Conservation (phyloP, 2,797 vertebrate genomes). For the Diglossa cyanea region DNA sequence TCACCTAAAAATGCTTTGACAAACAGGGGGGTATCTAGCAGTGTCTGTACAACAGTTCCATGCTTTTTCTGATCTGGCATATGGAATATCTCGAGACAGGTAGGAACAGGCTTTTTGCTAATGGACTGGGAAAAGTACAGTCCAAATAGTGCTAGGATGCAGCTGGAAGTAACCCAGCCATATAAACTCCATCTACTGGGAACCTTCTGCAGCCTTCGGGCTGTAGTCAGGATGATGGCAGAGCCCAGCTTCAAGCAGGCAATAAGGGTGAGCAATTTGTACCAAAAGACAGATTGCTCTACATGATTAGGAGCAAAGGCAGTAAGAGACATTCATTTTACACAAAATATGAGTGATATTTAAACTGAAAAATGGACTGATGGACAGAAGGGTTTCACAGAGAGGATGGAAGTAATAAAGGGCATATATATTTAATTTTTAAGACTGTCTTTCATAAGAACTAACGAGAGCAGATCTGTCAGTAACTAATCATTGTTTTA, state of each 20-base stretch:
- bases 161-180: background rate
- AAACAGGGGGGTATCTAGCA: background rate
- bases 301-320: background rate
- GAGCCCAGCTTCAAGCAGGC: background rate
- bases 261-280: background rate
- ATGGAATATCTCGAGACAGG: background rate
- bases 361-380: background rate
- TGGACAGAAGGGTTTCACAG: background rate
- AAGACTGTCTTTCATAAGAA: background rate
- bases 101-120: background rate
- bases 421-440: background rate
- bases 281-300: background rate
- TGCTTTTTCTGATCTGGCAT: background rate
- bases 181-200: background rate
- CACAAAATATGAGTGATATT: background rate
- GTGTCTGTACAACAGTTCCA: background rate
- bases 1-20: background rate
- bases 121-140: background rate
- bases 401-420: background rate
- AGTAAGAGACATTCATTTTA: background rate
- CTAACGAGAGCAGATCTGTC: background rate
- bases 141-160: background rate
- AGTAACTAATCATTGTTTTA: background rate
- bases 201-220: background rate
- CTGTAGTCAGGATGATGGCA: background rate